These are phyloP conservation scores for Julus scanicus DNA, from an alignment of 2,888 invertebrate species.

Conservation along the genomic window DNA sequence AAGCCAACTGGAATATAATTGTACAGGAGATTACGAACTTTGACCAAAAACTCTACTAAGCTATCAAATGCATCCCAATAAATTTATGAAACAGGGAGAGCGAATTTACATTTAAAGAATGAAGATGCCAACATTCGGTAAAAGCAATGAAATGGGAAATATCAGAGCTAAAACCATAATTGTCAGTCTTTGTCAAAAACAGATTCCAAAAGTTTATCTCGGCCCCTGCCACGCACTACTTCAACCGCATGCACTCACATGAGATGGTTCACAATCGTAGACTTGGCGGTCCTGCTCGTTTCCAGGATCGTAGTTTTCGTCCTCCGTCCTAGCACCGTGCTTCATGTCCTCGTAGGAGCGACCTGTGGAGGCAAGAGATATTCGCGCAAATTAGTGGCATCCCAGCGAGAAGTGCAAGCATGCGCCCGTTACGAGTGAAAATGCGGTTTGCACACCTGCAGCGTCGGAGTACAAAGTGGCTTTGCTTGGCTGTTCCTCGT, in stretches of 20 bases:
- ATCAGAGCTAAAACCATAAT: too few species aligned
- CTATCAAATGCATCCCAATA: too few species aligned
- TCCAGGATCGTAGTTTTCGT: constrained; percentile 44
- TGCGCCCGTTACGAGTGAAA: constrained; percentile 27
- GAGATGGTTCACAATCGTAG: constrained; percentile 52
- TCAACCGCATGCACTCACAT: constrained; percentile 45
- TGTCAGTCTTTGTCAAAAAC: too few species aligned
- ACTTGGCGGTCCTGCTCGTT: constrained; percentile 54
- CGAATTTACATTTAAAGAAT: too few species aligned
- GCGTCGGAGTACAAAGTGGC: neutral
- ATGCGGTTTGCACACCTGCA: constrained; percentile 40
- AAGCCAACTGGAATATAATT: neutral
- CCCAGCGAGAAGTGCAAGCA: neutral
- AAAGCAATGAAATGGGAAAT: too few species aligned
- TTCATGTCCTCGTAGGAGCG: constrained; percentile 51
- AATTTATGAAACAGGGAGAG: too few species aligned
- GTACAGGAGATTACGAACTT: neutral
- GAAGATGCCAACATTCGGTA: too few species aligned
- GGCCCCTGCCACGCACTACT: neutral
- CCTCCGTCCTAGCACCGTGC: constrained; percentile 44
- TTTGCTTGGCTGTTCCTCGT: constrained; percentile 48
- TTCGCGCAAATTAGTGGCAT: neutral
- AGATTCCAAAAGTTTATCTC: neutral
- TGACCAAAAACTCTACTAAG: neutral
- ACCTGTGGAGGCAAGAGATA: neutral